Evolutionary conservation across 2,888 invertebrate genomes (phyloP), one percentile per base, ranked within the genome.

Genomic region (Eupithecia centaureata): DNA sequence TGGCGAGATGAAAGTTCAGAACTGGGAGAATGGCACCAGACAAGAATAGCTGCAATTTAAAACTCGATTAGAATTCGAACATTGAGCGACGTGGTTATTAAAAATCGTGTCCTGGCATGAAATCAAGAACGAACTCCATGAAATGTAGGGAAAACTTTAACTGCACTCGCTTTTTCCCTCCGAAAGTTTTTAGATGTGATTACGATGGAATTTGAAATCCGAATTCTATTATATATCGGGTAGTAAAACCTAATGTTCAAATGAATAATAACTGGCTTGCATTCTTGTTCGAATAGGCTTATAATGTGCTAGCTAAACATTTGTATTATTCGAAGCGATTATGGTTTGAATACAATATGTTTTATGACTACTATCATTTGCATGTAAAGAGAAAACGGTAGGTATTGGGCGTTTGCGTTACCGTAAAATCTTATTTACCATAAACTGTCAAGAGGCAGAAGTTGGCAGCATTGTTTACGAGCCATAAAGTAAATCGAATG

Each of bases 41-140:
- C 88, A 89, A 90, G 91, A 93, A 92, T 92, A 87, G 87, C 88
- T 91, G 91, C 92, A 93, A 93, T 92, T 92, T 92, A 93, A 92
- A 92, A 92, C 87, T 93, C 91, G 91, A 92, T 93, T 92, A 91
- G 88, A 91, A 92, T 92, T 91, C 85, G 88, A 90, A 88, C 85
- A 90, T 88, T 86, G 87, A 86, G 81, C 82, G 83, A 79, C 81
- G 84, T 78, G 85, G 85, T 90, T 91, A 92, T 92, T 91, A 89
- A 91, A 89, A 90, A 87, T 82, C 82, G 85, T 81, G 79, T 79
- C 77, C 77, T 78, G 76, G 83, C 79, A 79, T 77, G 76, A 79
- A 77, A 74, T 78, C 74, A 72, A 77, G 77, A 76, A 81, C 76
- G 79, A 78, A 78, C 77, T 80, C 72, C 76, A 76, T 76, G 75